Conservation (phyloP, 2,888 invertebrate species). For the Alentia gelatinosa region DNA sequence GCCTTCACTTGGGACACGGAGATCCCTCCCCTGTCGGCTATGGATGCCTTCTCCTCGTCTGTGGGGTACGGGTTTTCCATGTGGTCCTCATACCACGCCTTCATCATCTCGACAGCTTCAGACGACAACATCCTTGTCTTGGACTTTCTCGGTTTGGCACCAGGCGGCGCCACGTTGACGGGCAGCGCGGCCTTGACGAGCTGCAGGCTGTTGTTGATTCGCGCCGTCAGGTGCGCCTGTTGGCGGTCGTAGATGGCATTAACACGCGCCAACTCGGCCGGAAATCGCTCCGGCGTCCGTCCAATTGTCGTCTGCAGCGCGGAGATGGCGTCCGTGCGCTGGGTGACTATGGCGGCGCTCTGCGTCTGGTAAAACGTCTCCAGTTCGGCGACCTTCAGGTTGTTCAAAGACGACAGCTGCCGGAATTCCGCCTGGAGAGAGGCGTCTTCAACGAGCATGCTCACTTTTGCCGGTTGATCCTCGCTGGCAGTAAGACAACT, state of each 20-base stretch:
- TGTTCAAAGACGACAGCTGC: constrained; percentile 67
- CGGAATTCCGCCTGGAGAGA: constrained; percentile 74
- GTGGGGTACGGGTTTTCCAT: constrained; percentile 75
- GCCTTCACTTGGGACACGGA: constrained; percentile 72
- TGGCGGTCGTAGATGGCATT: constrained; percentile 70
- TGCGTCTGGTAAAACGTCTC: constrained; percentile 73
- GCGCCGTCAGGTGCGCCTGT: constrained; percentile 70
- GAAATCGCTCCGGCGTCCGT: constrained; percentile 28
- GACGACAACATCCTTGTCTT: constrained; percentile 70
- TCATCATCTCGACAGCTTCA: constrained; percentile 71
- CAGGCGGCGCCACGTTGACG: constrained; percentile 52
- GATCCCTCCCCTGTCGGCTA: constrained; percentile 72
- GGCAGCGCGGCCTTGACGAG: constrained; percentile 71
- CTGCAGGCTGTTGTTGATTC: constrained; percentile 72
- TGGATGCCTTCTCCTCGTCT: constrained; percentile 71
- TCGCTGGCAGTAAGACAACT: not conserved
- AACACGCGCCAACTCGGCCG: constrained; percentile 52
- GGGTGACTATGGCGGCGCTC: constrained; percentile 69
- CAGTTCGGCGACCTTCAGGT: constrained; percentile 70
- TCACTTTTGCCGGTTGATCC: not conserved
- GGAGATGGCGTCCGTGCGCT: constrained; percentile 69
- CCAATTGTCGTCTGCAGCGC: not conserved
- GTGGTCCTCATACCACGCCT: constrained; percentile 71
- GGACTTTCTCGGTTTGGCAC: constrained; percentile 59
- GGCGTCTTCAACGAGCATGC: constrained; percentile 73